A percentile compares a stretch with the other conserved stretches of the same genome.
Evolutionary conservation across 1,140 invertebrate genomes (phyloP).

Genomic region (Leptoteleia sp.): DNA sequence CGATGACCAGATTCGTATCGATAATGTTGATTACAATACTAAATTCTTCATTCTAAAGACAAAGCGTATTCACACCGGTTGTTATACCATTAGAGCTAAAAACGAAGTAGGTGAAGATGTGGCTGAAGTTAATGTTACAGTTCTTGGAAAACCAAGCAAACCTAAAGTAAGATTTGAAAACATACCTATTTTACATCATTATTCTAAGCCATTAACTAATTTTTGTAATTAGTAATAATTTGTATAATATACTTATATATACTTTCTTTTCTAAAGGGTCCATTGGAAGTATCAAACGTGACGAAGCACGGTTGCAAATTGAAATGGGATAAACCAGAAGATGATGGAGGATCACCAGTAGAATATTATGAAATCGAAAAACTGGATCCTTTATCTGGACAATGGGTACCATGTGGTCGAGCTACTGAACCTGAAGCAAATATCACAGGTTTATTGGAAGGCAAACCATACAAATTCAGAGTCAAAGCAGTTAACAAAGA

Average conservation of each 20-base stretch:
- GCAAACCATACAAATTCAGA: conserved; percentile 99
- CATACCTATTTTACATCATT: too few species aligned
- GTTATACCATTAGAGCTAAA: conserved; percentile 94
- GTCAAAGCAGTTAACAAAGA: conserved; percentile 99
- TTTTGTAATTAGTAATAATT: too few species aligned
- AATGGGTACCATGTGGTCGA: conserved; percentile 94
- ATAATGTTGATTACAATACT: conserved; percentile 94
- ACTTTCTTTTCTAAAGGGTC: too few species aligned
- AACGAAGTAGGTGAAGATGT: conserved; percentile 97
- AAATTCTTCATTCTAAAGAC: conserved; percentile 93
- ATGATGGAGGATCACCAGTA: conserved; percentile 95
- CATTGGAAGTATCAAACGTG: conserved; percentile 93
- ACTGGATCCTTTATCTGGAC: conserved; percentile 94
- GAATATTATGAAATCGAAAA: conserved; percentile 99
- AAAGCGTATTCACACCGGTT: conserved; percentile 91
- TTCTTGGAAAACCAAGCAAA: conserved; percentile 85
- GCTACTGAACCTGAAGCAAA: conserved; percentile 90
- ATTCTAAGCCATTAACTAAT: too few species aligned
- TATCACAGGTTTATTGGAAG: conserved; percentile 92
- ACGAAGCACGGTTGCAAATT: conserved; percentile 97
- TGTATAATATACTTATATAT: too few species aligned
- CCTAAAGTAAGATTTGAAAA: conserved; percentile 77
- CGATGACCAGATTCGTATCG: conserved; percentile 87
- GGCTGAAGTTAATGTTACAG: conserved; percentile 93
- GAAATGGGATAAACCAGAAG: conserved; percentile 95